These are phyloP conservation scores for Callyntrura guangdongensis DNA, from an alignment of 2,888 invertebrate species.

Conservation along the genomic window DNA sequence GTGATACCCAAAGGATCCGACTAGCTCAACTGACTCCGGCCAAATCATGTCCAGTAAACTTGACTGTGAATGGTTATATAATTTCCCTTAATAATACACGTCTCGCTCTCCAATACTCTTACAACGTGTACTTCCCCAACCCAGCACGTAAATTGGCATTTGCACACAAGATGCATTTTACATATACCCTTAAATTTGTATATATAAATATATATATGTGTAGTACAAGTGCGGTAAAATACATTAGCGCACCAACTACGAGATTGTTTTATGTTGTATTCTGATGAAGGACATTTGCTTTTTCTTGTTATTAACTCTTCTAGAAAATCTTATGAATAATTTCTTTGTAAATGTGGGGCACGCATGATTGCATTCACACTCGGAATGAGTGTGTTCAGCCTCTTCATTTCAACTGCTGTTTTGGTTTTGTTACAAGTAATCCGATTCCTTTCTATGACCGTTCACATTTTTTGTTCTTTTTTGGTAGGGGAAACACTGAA, in stretches of 20 bases:
- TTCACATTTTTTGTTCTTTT: neutral
- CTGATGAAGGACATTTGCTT: neutral
- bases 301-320: conserved; percentile 60
- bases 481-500: neutral
- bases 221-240: neutral
- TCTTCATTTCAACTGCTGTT: conserved; percentile 63
- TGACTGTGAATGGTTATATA: conserved; percentile 30
- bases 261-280: neutral
- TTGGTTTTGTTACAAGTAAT: conserved; percentile 75
- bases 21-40: conserved; percentile 79
- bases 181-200: too few species aligned
- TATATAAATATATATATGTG: too few species aligned
- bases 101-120: neutral
- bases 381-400: conserved; percentile 70
- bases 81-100: conserved; percentile 9
- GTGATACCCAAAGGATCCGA: conserved; percentile 82
- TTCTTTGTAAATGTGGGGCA: conserved; percentile 49
- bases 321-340: conserved; percentile 69
- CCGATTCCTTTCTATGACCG: conserved; percentile 35
- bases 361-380: conserved; percentile 75
- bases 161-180: neutral
- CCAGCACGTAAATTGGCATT: too few species aligned
- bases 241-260: neutral
- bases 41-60: conserved; percentile 83
- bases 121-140: too few species aligned